Base-by-base conservation (phyloP, 2,113 vertebrate genomes). In the Blennius ocellaris region DNA sequence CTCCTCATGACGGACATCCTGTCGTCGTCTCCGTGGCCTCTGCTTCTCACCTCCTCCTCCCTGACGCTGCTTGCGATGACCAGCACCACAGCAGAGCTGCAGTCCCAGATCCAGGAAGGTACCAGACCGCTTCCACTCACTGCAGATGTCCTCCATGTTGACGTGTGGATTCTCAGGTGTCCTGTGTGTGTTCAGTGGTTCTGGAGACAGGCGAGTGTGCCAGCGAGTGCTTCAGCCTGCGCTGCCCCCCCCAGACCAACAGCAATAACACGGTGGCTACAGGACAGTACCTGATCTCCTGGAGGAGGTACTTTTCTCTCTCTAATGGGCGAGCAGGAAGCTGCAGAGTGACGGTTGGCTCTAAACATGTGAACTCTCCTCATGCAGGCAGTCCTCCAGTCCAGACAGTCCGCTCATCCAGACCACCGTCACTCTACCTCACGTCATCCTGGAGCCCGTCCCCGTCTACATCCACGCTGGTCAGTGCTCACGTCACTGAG, bases 391-490 rank as follows among this genome's bases (percentile, higher is more conserved):
- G 54, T 95, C 95, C 0, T 92, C 94, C 43, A 43, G 81, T 75
- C 84, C 91, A 41, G 92, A 86, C 9, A 76, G 94, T 15, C 97
- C 96, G 2, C 87, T 95, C 36, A 94, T 99, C 80, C 93, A 90
- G 37, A 98, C 96, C 0, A 68, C 93, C 50, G 88, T 97, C 69
- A 95, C 94, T 3, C 94, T 99, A 10, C 97, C 98, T 0, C 96
- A 98, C 5, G 94, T 98, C 81, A 92, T 95, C 55, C 94, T 96
- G 49, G 97, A 99, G 82, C 93, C 86, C 59, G 94, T 99, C 79
- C 97, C 98, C 11, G 94, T 99, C 43, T 97, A 98, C 12, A 95
- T 99, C 60, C 95, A 96, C 7, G 95, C 97, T 92, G 98, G 98
- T 99, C 89, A 82, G 92, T 82, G 11, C 3, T n/a, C 17, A 57